phyloP scores from a whole-genome alignment of 2,797 vertebrate genomes.

The Uromys caudimaculatus region DNA sequence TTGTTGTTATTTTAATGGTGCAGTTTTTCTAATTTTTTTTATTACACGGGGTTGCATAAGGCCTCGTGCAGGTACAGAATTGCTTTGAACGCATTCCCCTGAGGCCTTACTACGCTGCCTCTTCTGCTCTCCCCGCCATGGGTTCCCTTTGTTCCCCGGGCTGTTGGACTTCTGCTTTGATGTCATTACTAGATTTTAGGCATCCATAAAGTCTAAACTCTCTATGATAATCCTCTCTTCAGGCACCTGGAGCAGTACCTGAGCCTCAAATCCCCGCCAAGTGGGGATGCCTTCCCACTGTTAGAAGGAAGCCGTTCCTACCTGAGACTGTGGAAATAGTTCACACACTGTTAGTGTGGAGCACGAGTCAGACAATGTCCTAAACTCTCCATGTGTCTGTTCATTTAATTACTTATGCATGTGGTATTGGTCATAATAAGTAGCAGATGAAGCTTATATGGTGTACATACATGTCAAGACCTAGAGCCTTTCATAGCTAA shows the following conservation, averaged over 20 bases:
- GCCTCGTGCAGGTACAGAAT: not conserved
- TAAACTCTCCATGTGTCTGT: not conserved
- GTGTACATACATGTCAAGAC: accelerated
- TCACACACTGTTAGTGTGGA: not conserved
- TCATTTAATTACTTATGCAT: not conserved
- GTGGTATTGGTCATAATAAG: too few relatives aligned
- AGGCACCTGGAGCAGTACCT: not conserved
- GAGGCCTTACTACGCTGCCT: not conserved
- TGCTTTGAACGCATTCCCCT: not conserved
- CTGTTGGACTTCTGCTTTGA: not conserved
- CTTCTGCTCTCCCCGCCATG: not conserved
- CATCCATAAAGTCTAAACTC: not conserved
- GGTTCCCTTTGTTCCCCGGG: not conserved
- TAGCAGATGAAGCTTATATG: not conserved
- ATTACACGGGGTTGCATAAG: not conserved
- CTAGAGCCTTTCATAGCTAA: not conserved
- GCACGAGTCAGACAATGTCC: not conserved
- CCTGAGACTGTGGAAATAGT: not conserved
- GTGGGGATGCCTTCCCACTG: not conserved
- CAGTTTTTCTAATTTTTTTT: not conserved
- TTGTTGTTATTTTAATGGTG: not conserved
- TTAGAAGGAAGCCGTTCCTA: not conserved
- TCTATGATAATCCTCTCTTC: not conserved
- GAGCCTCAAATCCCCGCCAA: not conserved
- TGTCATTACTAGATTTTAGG: not conserved